Conservation (phyloP, 2,888 invertebrate genomes). For the Adela reaumurella region DNA sequence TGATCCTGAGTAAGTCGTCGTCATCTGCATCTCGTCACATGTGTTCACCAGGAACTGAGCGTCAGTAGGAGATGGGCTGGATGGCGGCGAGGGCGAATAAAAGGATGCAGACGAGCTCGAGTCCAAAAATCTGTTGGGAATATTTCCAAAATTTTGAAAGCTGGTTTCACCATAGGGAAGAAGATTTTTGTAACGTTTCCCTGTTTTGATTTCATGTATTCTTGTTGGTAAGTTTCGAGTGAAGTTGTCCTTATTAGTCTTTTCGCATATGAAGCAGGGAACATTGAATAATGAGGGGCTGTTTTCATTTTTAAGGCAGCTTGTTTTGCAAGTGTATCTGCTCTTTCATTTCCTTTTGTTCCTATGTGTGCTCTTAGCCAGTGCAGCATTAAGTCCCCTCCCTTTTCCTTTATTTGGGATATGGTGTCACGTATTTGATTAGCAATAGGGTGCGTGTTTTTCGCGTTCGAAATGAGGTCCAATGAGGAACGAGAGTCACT, state of each 20-base stretch:
- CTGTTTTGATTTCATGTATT: neutral
- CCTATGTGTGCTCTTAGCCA: neutral
- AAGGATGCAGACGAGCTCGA: too few species aligned
- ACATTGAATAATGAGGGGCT: neutral
- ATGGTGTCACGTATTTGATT: neutral
- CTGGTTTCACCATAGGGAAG: neutral
- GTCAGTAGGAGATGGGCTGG: too few species aligned
- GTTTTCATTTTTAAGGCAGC: neutral
- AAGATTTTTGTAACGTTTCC: conserved; percentile 1
- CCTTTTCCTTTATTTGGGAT: neutral
- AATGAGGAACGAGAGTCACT: neutral
- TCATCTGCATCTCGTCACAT: too few species aligned
- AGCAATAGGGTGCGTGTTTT: neutral
- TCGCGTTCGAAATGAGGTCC: neutral
- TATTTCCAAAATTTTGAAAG: neutral
- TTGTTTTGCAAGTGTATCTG: conserved; percentile 2
- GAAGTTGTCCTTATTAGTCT: neutral
- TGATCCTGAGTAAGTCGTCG: too few species aligned
- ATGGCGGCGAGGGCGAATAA: too few species aligned
- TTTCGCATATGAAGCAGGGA: neutral
- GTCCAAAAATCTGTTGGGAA: too few species aligned
- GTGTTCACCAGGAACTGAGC: too few species aligned
- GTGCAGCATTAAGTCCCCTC: neutral
- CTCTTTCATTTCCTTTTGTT: neutral
- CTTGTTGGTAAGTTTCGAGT: neutral